A percentile compares a stretch with the other conserved stretches of the same genome.
phyloP scores from a whole-genome alignment of 2,113 vertebrate species.

The Otus sunia region DNA sequence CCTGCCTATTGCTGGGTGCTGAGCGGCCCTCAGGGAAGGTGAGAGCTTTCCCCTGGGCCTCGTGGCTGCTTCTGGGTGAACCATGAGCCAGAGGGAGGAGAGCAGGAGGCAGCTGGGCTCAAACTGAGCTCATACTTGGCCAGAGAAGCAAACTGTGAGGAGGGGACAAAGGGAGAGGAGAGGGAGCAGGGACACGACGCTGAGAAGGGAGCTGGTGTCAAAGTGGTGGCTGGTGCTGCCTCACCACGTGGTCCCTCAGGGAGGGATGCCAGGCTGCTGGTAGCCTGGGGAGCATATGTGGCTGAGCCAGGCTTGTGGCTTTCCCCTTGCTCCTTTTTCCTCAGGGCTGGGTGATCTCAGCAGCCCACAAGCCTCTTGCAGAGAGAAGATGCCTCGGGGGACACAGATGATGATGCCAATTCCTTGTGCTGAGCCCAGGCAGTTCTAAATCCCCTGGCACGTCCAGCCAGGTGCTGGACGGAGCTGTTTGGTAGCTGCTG shows the following conservation, averaged over 20 bases:
- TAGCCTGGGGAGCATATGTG: background rate
- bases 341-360: background rate
- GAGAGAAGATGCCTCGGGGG: background rate
- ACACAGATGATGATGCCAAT: background rate
- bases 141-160: background rate
- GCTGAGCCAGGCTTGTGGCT: background rate
- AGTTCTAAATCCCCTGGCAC: background rate
- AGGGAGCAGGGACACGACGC: accelerated
- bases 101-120: background rate
- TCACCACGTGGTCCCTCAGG: background rate
- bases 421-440: background rate
- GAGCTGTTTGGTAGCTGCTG: background rate
- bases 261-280: background rate
- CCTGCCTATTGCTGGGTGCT: background rate
- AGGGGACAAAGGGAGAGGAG: background rate
- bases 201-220: background rate
- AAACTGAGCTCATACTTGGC: accelerated
- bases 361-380: background rate
- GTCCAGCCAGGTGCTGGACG: background rate
- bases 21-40: background rate
- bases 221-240: background rate
- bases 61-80: background rate
- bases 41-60: background rate
- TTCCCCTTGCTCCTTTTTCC: background rate
- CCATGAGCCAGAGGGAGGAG: background rate